Conservation (phyloP, 2,888 invertebrate species). For the Limnephilus rhombicus region DNA sequence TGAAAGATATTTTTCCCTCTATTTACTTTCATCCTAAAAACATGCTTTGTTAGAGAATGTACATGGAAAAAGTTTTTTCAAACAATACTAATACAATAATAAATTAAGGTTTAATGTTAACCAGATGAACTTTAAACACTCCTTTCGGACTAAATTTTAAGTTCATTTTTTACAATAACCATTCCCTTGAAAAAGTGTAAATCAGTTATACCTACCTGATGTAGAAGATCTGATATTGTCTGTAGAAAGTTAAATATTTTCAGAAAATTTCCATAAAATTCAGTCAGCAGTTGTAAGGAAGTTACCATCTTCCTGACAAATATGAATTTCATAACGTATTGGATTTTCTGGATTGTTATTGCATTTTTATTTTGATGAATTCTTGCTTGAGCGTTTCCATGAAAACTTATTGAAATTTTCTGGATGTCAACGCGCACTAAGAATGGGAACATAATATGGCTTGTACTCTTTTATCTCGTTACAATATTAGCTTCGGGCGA, state of each 20-base stretch:
- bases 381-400: neutral
- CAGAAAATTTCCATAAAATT: neutral
- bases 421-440: neutral
- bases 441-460: neutral
- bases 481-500: neutral
- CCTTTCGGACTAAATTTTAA: no score
- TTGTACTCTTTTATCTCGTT: neutral
- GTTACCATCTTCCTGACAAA: neutral
- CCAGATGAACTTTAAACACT: no score
- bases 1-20: no score
- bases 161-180: no score
- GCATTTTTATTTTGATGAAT: constrained; percentile 4
- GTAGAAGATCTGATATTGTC: neutral
- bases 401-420: neutral
- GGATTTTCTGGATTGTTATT: neutral
- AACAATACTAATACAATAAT: no score
- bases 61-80: no score
- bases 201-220: no score
- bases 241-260: neutral
- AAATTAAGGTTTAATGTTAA: no score
- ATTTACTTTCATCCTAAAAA: no score
- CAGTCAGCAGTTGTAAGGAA: neutral
- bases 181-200: no score
- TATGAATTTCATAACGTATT: neutral
- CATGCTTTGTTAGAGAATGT: no score